Evolutionary conservation across 2,797 vertebrate genomes (phyloP), one percentile per base, ranked within the genome.

Genomic region (Aulostomus chinensis): DNA sequence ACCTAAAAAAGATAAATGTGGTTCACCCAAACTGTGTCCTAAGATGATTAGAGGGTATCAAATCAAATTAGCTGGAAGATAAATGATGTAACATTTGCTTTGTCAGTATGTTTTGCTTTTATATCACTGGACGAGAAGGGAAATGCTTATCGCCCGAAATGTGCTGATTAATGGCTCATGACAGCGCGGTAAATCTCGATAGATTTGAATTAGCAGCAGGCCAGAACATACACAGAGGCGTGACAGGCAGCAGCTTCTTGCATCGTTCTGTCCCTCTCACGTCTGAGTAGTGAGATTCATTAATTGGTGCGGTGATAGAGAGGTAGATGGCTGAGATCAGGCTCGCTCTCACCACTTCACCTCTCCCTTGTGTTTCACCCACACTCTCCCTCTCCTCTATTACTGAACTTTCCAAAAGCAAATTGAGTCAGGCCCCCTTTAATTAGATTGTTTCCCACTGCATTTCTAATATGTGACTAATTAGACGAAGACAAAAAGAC

Each of bases 381-480:
- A 28, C 9, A 0, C 67, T 48, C 54, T 64, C 54, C 29, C 12
- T 57, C 35, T 24, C 57, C 67, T 58, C 75, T 55, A 45, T 69
- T 66, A 49, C 73, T 55, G 51, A 83, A 83, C 68, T 75, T 70
- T 86, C 64, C 48, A 50, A 42, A 18, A 66, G 60, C 64, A 75
- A 81, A 83, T 73, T 61, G 68, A 78, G 73, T 74, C 54, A 54
- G 64, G 66, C 57, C 46, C 62, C n/a, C 73, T 48, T 68, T 87
- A 85, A 88, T 88, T 77, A 79, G 68, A 82, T 81, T 80, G 76
- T 83, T 84, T 86, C 76, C 81, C 74, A 71, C 73, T 73, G 76
- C 58, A 73, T 83, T 75, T 75, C 43, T 79, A 87, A 80, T 80
- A 80, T 80, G 73, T 68, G 58, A 71, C 78, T 87, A 85, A 88